Evolutionary conservation across 1,140 invertebrate genomes (phyloP).

Genomic region (Dufourea novaeangliae): DNA sequence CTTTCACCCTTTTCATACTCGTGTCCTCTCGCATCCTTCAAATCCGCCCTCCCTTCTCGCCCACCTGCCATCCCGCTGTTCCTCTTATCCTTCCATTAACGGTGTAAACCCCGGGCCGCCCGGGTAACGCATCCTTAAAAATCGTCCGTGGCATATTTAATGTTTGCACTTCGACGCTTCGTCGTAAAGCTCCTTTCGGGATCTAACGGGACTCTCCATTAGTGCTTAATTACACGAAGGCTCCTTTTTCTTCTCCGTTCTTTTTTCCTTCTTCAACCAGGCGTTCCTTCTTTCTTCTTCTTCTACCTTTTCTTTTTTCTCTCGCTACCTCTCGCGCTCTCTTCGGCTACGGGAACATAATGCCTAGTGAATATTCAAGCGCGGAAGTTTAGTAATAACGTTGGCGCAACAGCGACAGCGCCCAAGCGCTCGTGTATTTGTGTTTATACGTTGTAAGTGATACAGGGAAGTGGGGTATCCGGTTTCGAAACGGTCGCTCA

Average conservation of each 20-base stretch:
- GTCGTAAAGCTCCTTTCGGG: constrained; percentile 46
- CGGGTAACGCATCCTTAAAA: constrained; percentile 65
- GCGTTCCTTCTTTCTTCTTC: neutral
- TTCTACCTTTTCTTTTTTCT: constrained; percentile 26
- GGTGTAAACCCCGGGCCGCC: constrained; percentile 54
- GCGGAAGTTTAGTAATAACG: constrained; percentile 48
- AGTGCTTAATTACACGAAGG: constrained; percentile 56
- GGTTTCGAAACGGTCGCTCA: constrained; percentile 11
- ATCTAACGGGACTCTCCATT: constrained; percentile 55
- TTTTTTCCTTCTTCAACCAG: too few relatives aligned
- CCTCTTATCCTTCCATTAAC: constrained; percentile 69
- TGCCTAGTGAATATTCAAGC: constrained; percentile 57
- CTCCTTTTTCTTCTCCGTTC: neutral
- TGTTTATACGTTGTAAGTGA: constrained; percentile 11
- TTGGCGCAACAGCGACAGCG: constrained; percentile 12
- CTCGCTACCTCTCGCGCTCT: neutral
- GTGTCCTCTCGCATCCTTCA: constrained; percentile 67
- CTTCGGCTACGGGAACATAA: constrained; percentile 27
- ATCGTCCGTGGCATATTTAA: constrained; percentile 67
- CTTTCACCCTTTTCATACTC: constrained; percentile 66
- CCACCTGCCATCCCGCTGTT: constrained; percentile 17
- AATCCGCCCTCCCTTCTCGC: constrained; percentile 45
- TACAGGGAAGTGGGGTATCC: neutral
- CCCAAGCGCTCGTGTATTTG: neutral
- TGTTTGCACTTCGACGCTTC: constrained; percentile 66